Conservation (phyloP, 2,113 vertebrate species). For the Varanus salvator region DNA sequence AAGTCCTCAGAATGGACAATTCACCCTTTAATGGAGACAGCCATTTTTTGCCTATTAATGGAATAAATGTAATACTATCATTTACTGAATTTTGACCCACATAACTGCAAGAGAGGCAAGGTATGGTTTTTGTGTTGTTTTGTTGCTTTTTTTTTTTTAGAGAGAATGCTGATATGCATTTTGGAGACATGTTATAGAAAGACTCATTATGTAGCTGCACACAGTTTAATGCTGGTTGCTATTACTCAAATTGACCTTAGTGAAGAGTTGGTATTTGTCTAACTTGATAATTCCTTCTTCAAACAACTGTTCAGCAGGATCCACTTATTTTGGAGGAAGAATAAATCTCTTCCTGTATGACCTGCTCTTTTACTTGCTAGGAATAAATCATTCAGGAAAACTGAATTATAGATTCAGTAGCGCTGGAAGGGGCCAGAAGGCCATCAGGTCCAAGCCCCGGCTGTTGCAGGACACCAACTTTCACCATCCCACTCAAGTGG, state of each 20-base stretch:
- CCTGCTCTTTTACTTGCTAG: neutral
- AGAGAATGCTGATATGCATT: neutral
- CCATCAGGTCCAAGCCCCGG: no score
- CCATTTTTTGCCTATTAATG: constrained; percentile 6
- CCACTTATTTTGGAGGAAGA: constrained; percentile 11
- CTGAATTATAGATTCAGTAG: neutral
- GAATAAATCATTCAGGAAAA: neutral
- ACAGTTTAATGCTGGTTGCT: constrained; percentile 20
- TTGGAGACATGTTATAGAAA: constrained; percentile 26
- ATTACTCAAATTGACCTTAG: constrained; percentile 13
- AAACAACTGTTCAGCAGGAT: neutral
- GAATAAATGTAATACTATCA: neutral
- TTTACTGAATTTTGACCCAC: constrained; percentile 31
- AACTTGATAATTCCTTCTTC: constrained; percentile 26
- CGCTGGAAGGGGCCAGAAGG: no score
- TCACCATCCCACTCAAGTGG: no score
- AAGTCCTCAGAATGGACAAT: neutral
- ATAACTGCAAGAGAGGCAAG: constrained; percentile 14
- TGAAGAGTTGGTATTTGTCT: neutral
- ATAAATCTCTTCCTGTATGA: neutral
- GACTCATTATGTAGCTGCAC: neutral
- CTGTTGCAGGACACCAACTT: no score
- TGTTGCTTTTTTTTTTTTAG: no score
- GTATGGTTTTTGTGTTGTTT: no score
- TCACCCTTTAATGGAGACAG: constrained; percentile 45